Base-by-base conservation (phyloP, 2,888 invertebrate genomes). In the Brenthis daphne region DNA sequence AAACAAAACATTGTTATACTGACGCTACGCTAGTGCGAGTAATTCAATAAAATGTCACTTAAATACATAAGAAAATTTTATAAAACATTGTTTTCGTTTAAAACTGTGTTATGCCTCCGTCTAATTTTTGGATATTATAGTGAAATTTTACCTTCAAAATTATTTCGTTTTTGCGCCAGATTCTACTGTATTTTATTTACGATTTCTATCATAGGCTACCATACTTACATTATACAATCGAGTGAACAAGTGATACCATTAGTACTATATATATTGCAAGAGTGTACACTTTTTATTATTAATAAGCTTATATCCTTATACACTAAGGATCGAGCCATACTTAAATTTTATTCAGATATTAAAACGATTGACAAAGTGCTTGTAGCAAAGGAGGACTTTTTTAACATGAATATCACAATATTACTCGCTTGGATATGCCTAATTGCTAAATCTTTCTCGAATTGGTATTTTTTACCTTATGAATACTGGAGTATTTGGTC, bases 81-180 rank as follows among this genome's bases (percentile, higher is more conserved):
- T 47, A 37, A 50, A 56, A 13, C 1, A 50, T 20, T 69, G 14
- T 68, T 57, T 55, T 65, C 68, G 4, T 14, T 67, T 12, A 67
- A 69, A 54, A n/a, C 61, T 2, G 50, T 71, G 12, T 48, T 67
- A 60, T 53, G 56, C 33, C 16, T 71, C 2, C 54, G 71, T 61
- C 12, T 72, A 6, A 24, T 67, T 33, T 72, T 69, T 48, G 71
- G 69, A 43, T 69, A 51, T 50, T 64, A 67, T 14, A 57, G 50
- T 24, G 54, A 64, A 3, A 12, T 67, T 1, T 64, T 67, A 24
- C 24, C 54, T 29, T 71, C 69, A 1, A 66, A 69, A 43, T 3
- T 64, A 12, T 16, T 64, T 14, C n/a, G 53, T 4, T 24, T 48
- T 11, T 16, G 69, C 8, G 8, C 57, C 12, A 61, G 24, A 58